These are phyloP conservation scores for Neoitamus cyanurus DNA, from an alignment of 2,888 invertebrate genomes.

Conservation along the genomic window DNA sequence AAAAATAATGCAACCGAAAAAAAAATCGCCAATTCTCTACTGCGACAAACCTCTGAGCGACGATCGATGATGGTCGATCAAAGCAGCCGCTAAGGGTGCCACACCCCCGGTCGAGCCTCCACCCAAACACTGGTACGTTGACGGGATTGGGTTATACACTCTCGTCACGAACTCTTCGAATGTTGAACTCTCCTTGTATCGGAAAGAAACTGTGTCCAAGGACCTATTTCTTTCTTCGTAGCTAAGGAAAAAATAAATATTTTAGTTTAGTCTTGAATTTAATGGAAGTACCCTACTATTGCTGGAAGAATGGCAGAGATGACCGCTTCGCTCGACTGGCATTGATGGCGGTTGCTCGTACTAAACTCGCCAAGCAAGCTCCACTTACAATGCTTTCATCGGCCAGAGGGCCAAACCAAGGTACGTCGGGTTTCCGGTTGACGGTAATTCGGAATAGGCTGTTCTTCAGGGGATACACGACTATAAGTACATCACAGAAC, in stretches of 20 bases:
- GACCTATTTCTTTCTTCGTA: conserved; percentile 91
- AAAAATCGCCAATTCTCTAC: background rate
- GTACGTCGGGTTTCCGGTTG: conserved; percentile 86
- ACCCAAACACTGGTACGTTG: conserved; percentile 53
- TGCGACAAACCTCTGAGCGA: conserved; percentile 60
- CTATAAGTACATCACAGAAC: conserved; percentile 98
- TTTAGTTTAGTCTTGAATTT: conserved; percentile 20
- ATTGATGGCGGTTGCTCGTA: conserved; percentile 89
- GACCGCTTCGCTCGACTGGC: conserved; percentile 93
- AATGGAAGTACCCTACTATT: conserved; percentile 75
- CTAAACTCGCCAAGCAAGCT: conserved; percentile 80
- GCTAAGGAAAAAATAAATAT: conserved; percentile 67
- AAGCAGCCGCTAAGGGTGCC: conserved; percentile 71
- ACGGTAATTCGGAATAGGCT: conserved; percentile 90
- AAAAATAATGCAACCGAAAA: background rate
- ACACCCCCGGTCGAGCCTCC: conserved; percentile 57
- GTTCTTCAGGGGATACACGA: conserved; percentile 91
- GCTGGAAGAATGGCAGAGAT: conserved; percentile 89
- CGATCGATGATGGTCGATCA: conserved; percentile 68
- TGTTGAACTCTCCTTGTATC: conserved; percentile 87
- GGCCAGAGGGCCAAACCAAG: conserved; percentile 95
- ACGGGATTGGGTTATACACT: conserved; percentile 75
- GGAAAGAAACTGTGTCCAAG: conserved; percentile 84
- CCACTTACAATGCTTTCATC: conserved; percentile 81
- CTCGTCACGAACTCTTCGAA: conserved; percentile 89